Conservation (phyloP, 2,113 vertebrate genomes). For the Trogon melanurus region DNA sequence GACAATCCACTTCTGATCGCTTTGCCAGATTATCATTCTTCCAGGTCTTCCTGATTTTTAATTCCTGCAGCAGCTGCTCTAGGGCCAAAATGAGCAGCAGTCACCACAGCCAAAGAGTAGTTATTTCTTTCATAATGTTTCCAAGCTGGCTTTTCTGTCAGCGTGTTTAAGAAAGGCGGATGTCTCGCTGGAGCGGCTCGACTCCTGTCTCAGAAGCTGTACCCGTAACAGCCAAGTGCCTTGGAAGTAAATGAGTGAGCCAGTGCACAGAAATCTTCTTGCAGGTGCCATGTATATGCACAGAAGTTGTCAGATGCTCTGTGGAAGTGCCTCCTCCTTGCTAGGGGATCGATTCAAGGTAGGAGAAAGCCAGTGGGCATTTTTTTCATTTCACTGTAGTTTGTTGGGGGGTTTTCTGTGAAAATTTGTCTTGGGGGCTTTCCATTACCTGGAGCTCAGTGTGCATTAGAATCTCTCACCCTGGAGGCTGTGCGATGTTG, state of each 20-base stretch:
- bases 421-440: neutral
- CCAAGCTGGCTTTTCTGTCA: neutral
- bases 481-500: neutral
- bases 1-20: constrained; percentile 20
- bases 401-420: neutral
- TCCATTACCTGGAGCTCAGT: neutral
- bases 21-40: constrained; percentile 35
- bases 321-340: neutral
- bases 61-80: neutral
- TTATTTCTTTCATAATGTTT: neutral
- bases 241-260: neutral
- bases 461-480: neutral
- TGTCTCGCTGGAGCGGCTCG: neutral
- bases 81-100: neutral
- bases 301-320: neutral
- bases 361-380: neutral
- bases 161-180: accelerated
- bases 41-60: constrained; percentile 39
- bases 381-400: neutral
- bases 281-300: neutral
- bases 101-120: neutral
- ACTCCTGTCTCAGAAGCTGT: neutral
- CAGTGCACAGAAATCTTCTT: neutral
- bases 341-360: neutral
- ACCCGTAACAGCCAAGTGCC: neutral